Evolutionary conservation across 2,888 invertebrate species (phyloP).

Genomic region (Leptopterna dolabrata): DNA sequence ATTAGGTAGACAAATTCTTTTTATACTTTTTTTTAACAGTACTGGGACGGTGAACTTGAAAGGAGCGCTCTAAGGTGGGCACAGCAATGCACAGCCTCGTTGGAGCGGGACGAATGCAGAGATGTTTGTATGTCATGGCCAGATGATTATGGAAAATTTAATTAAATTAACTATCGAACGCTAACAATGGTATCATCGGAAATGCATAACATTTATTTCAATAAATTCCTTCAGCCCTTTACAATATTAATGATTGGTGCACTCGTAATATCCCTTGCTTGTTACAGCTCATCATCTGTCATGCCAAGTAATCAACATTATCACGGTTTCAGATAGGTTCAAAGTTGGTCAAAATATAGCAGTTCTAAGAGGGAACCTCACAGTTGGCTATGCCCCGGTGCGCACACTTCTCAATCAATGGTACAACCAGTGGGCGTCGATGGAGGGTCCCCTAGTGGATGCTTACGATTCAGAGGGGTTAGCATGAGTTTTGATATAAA

Average conservation of each 20-base stretch:
- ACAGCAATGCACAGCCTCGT: conserved; percentile 13
- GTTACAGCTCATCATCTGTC: too few species aligned
- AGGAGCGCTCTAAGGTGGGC: background rate
- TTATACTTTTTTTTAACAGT: background rate
- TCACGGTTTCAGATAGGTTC: background rate
- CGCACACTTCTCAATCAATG: background rate
- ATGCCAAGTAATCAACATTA: background rate
- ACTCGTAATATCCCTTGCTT: too few species aligned
- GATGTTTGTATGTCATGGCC: background rate
- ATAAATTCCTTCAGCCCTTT: too few species aligned
- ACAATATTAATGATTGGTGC: too few species aligned
- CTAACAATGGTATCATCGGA: too few species aligned
- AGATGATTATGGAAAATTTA: background rate
- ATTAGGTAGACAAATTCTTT: background rate
- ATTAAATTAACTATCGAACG: too few species aligned
- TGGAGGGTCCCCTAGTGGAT: background rate
- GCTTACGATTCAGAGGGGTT: background rate
- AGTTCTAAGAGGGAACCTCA: background rate
- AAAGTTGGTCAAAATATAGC: conserved; percentile 15
- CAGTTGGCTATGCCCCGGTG: background rate
- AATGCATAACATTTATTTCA: too few species aligned
- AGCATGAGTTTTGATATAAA: background rate
- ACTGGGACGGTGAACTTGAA: background rate
- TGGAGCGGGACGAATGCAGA: background rate
- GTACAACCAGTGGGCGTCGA: background rate